Evolutionary conservation across 2,113 vertebrate genomes (phyloP).

Genomic region (Notothenia coriiceps): DNA sequence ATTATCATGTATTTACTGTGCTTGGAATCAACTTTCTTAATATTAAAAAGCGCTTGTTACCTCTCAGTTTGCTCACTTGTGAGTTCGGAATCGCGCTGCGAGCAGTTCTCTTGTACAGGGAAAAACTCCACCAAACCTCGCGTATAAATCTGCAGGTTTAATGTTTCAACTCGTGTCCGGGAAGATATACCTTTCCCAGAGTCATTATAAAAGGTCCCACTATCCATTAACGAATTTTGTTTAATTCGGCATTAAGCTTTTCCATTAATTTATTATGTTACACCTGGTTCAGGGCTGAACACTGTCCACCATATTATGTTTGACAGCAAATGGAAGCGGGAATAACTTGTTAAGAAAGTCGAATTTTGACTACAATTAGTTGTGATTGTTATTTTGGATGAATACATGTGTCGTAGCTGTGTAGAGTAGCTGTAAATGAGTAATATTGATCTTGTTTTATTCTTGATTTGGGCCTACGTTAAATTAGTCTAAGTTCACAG

Average conservation of each 20-base stretch:
- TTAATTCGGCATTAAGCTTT: conserved; percentile 13
- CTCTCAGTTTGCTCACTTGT: not conserved
- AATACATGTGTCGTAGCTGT: not conserved
- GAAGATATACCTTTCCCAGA: fast-evolving
- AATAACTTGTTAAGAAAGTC: not conserved
- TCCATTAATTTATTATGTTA: not conserved
- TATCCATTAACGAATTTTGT: fast-evolving
- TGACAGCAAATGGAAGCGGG: not conserved
- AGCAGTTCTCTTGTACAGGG: no score
- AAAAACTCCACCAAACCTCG: conserved; percentile 6
- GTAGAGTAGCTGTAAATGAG: no score
- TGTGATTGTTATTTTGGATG: not conserved
- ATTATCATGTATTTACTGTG: fast-evolving
- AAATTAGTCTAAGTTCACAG: not conserved
- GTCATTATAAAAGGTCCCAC: fast-evolving
- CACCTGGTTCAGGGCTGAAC: not conserved
- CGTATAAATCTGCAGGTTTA: not conserved
- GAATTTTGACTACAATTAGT: not conserved
- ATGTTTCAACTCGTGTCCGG: not conserved
- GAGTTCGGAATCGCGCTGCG: not conserved
- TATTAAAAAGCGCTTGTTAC: not conserved
- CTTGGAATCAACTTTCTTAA: not conserved
- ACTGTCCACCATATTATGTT: not conserved
- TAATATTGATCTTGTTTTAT: not conserved
- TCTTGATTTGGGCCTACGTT: not conserved